A percentile compares a stretch with the other conserved stretches of the same genome.
Evolutionary conservation across 2,888 invertebrate species (phyloP).

Genomic region (Microplitis deprimator): DNA sequence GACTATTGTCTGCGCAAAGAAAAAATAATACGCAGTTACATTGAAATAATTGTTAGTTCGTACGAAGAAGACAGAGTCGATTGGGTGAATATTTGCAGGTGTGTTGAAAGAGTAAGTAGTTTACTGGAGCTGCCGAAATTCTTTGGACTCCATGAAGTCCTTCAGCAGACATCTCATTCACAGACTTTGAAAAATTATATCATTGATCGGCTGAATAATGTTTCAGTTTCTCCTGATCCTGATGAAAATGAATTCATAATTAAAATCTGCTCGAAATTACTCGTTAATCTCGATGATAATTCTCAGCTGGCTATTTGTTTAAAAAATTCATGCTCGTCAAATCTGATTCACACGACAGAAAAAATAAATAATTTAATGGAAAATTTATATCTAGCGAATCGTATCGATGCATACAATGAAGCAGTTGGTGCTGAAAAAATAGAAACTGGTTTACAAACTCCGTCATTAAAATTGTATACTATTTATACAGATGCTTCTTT

Average conservation of each 20-base stretch:
- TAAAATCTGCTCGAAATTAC: slow-evolving; percentile 42
- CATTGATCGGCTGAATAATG: slow-evolving; percentile 28
- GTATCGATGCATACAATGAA: slow-evolving; percentile 39
- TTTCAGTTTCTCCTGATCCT: slow-evolving; percentile 30
- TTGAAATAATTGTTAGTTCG: slow-evolving; percentile 38
- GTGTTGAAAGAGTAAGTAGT: slow-evolving; percentile 52
- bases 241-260: slow-evolving; percentile 40
- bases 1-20: slow-evolving; percentile 53
- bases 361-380: slow-evolving; percentile 16
- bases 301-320: slow-evolving; percentile 37
- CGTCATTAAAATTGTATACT: slow-evolving; percentile 54
- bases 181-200: slow-evolving; percentile 49
- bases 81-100: slow-evolving; percentile 43
- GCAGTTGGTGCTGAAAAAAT: slow-evolving; percentile 39
- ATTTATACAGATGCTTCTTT: slow-evolving; percentile 60
- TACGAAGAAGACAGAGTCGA: slow-evolving; percentile 37
- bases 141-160: slow-evolving; percentile 50
- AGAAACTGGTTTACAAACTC: slow-evolving; percentile 29
- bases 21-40: slow-evolving; percentile 51
- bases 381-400: slow-evolving; percentile 24
- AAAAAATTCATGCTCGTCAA: slow-evolving; percentile 43
- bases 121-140: slow-evolving; percentile 54
- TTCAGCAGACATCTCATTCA: slow-evolving; percentile 46
- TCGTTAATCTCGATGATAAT: slow-evolving; percentile 40
- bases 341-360: slow-evolving; percentile 34